Evolutionary conservation across 1,140 invertebrate genomes (phyloP), one percentile per base, ranked within the genome.

Genomic region (Andricus grossulariae): DNA sequence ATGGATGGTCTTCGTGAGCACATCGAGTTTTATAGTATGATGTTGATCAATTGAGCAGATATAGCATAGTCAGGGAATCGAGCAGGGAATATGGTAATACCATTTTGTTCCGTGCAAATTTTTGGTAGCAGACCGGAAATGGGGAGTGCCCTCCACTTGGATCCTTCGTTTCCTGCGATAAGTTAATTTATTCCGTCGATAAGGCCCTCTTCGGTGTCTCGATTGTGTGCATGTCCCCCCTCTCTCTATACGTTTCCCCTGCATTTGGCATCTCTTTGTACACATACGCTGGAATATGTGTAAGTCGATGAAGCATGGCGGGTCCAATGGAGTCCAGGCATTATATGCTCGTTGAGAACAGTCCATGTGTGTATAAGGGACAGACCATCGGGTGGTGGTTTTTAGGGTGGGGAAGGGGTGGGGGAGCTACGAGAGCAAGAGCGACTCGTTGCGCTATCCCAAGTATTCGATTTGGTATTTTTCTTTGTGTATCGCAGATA

Each of bases 401-500:
- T 72, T 74, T 83, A 79, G 80, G 77, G 78, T 74, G 81, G 25
- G 25, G 3, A 3, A 3, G 25, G 25, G 25, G 25, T 32, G 25
- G 76, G 80, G 66, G 71, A 74, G 66, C 55, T 52, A 76, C 80
- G 78, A 76, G 75, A 78, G 73, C 54, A 72, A 55, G 79, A 82
- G 75, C 80, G 74, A 78, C 77, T 86, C 81, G 83, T 80, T 83
- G 80, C 82, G 88, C 89, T 90, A 91, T 91, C 85, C 88, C 87
- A 89, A 84, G 90, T 86, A 92, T 92, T 92, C 90, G 89, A 91
- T 91, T 91, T 90, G 90, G 90, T 91, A 92, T 92, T 91, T 92
- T 92, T 92, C 90, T 92, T 91, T 92, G 90, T 91, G 90, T 90
- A 90, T 91, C 89, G 89, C 87, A 86, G 89, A 92, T 92, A 92